These are phyloP conservation scores for Lophotriccus pileatus DNA, from an alignment of 2,797 vertebrate genomes.

Conservation along the genomic window DNA sequence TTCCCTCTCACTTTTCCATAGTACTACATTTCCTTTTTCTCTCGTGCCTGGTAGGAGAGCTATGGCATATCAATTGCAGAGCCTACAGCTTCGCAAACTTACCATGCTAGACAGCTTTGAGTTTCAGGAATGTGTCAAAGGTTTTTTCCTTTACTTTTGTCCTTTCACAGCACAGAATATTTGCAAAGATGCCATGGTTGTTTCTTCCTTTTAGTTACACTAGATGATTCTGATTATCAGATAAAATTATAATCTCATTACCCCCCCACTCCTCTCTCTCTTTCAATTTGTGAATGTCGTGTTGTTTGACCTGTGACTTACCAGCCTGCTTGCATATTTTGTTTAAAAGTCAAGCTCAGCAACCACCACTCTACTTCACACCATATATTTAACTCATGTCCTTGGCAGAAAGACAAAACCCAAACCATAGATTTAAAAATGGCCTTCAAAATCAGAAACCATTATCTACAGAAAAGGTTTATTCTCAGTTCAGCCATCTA, in stretches of 20 bases:
- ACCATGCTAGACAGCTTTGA: neutral
- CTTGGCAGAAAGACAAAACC: conserved; percentile 61
- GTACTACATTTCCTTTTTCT: neutral
- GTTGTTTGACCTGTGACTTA: conserved; percentile 58
- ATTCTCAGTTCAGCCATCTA: conserved; percentile 64
- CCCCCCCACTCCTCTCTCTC: neutral
- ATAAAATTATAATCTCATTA: conserved; percentile 24
- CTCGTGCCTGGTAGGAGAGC: neutral
- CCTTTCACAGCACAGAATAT: neutral
- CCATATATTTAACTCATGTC: conserved; percentile 73
- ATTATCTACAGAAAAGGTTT: conserved; percentile 70
- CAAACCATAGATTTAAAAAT: conserved; percentile 57
- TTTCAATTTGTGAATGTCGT: conserved; percentile 37
- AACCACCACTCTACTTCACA: conserved; percentile 39
- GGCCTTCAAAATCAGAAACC: conserved; percentile 60
- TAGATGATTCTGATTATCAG: neutral
- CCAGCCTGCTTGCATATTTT: conserved; percentile 32
- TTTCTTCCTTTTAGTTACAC: neutral
- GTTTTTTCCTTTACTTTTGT: neutral
- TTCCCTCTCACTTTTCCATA: neutral
- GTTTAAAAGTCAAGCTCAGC: conserved; percentile 64
- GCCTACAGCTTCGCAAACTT: neutral
- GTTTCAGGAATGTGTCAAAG: neutral
- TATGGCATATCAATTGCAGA: neutral
- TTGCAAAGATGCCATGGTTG: neutral